Evolutionary conservation across 2,797 vertebrate species (phyloP).

Genomic region (Heterohyrax brucei): DNA sequence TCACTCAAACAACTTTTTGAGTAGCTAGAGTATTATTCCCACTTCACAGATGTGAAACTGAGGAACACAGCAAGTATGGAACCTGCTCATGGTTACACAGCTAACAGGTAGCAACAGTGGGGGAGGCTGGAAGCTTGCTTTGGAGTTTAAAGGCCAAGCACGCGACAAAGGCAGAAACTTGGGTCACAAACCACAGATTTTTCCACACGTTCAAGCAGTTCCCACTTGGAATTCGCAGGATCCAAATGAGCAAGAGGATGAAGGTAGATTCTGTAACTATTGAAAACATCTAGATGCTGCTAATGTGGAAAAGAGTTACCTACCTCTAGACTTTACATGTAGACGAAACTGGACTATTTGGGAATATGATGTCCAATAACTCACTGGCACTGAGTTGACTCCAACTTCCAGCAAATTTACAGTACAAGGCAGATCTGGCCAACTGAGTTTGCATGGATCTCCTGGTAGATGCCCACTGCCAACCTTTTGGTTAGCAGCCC

Average conservation of each 20-base stretch:
- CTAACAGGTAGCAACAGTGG: not conserved
- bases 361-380: not conserved
- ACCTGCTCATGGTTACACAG: conserved; percentile 10
- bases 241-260: not conserved
- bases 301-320: not conserved
- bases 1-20: not conserved
- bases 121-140: conserved; percentile 48
- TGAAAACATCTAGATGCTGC: not conserved
- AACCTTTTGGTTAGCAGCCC: no score
- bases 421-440: no score
- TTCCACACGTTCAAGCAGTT: conserved; percentile 38
- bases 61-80: not conserved
- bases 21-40: not conserved
- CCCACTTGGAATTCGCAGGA: not conserved
- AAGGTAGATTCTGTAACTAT: not conserved
- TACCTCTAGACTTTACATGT: not conserved
- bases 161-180: conserved; percentile 36
- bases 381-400: no score
- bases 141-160: conserved; percentile 63
- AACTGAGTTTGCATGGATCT: no score
- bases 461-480: no score
- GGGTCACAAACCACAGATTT: not conserved
- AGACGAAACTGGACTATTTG: not conserved
- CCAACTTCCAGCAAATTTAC: no score
- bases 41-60: not conserved